Evolutionary conservation across 2,113 vertebrate genomes (phyloP).

Genomic region (Ramphastos sulfuratus): DNA sequence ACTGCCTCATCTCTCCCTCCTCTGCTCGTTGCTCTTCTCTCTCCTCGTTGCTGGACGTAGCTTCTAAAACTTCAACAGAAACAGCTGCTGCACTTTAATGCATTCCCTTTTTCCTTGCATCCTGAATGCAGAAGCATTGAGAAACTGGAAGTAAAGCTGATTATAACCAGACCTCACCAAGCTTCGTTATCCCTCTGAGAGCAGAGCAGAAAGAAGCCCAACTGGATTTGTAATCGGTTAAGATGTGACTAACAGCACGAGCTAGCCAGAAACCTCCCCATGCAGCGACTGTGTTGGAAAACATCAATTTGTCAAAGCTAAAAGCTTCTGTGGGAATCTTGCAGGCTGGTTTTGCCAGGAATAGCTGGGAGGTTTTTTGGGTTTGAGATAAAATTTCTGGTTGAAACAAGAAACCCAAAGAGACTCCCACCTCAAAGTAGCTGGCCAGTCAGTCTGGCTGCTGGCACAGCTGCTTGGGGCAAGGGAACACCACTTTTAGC

Average conservation of each 20-base stretch:
- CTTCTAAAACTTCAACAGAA: neutral
- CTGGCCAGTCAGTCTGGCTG: rapidly evolving
- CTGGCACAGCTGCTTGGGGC: neutral
- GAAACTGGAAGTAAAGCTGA: constrained; percentile 29
- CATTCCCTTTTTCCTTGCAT: neutral
- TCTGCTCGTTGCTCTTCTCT: neutral
- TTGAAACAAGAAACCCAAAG: neutral
- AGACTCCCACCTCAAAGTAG: neutral
- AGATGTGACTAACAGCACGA: constrained; percentile 20
- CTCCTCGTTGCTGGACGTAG: neutral
- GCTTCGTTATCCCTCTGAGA: neutral
- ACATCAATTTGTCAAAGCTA: neutral
- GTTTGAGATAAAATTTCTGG: neutral
- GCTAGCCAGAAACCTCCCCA: neutral
- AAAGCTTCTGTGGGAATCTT: neutral
- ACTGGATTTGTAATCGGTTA: constrained; percentile 14
- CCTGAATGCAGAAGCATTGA: neutral
- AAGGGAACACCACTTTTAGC: neutral
- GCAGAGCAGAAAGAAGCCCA: neutral
- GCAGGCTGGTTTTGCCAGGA: neutral
- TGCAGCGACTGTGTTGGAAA: neutral
- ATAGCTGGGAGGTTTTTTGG: neutral
- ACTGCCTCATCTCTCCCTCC: neutral
- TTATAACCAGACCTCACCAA: neutral
- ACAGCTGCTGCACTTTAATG: neutral